Conservation (phyloP, 1,140 invertebrate species). For the Agrypnia vestita region DNA sequence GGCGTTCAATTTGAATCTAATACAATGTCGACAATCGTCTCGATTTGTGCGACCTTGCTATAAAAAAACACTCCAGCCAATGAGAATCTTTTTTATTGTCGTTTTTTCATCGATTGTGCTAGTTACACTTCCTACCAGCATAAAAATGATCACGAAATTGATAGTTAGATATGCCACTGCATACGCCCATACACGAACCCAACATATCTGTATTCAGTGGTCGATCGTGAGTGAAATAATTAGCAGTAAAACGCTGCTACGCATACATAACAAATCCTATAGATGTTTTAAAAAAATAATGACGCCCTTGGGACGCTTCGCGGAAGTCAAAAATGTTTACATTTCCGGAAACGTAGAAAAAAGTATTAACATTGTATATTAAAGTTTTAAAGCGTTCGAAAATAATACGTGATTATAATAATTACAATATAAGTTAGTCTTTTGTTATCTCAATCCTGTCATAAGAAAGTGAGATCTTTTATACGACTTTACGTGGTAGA, state of each 20-base stretch:
- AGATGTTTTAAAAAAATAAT: no score
- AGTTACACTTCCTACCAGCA: conserved; percentile 15
- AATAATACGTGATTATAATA: no score
- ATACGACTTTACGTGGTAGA: no score
- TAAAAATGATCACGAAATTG: conserved; percentile 36
- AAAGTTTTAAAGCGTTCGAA: no score
- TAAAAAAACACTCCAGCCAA: conserved; percentile 31
- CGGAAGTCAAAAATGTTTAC: no score
- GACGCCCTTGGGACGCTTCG: no score
- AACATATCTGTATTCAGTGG: conserved; percentile 1
- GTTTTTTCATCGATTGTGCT: conserved; percentile 5
- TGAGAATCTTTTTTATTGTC: conserved; percentile 16
- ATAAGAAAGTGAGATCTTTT: no score
- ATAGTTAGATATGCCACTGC: conserved; percentile 23
- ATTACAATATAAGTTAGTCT: no score
- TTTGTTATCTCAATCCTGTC: no score
- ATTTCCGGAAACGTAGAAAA: no score
- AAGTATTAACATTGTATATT: no score
- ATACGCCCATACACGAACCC: conserved; percentile 38
- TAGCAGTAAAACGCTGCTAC: neutral
- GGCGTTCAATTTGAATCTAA: neutral
- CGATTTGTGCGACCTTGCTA: conserved; percentile 31
- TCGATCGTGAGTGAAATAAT: conserved; percentile 18
- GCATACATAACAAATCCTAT: no score
- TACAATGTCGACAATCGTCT: conserved; percentile 19